Evolutionary conservation across 2,113 vertebrate genomes (phyloP).

Genomic region (Clinocottus analis): DNA sequence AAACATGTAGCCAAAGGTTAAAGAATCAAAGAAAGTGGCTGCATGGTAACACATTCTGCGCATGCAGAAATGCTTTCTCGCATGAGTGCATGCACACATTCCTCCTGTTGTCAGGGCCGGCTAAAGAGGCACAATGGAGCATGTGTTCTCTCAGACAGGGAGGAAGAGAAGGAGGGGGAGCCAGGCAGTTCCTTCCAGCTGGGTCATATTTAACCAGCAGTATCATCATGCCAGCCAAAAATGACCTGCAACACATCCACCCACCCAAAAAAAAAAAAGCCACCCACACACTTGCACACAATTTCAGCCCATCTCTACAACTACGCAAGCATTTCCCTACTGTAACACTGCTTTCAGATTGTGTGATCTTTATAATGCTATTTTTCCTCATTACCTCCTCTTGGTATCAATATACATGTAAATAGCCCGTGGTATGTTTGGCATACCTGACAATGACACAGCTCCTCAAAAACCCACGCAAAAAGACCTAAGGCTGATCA

Average conservation of each 20-base stretch:
- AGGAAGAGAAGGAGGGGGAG: conserved; percentile 56
- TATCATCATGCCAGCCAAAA: conserved; percentile 43
- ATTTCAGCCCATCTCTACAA: neutral
- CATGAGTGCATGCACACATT: conserved; percentile 45
- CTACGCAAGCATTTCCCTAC: neutral
- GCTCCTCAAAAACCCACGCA: conserved; percentile 33
- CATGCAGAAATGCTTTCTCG: conserved; percentile 44
- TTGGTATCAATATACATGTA: conserved; percentile 23
- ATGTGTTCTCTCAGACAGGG: conserved; percentile 72
- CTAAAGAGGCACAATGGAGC: conserved; percentile 64
- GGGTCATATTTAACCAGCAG: conserved; percentile 76
- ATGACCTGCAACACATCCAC: conserved; percentile 43
- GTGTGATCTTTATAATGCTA: neutral
- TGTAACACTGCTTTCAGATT: conserved; percentile 5
- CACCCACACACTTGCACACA: conserved; percentile 9
- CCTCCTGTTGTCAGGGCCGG: conserved; percentile 52
- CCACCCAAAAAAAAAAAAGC: neutral
- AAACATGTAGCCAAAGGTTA: conserved; percentile 39
- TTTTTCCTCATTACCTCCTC: neutral
- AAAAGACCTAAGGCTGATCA: conserved; percentile 42
- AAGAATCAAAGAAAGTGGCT: neutral
- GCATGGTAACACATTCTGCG: neutral
- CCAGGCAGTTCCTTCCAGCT: conserved; percentile 71
- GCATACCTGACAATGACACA: conserved; percentile 10
- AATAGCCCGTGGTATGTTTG: neutral